Evolutionary conservation across 2,797 vertebrate genomes (phyloP), one percentile per base, ranked within the genome.

Genomic region (Catostomus latipinnis): DNA sequence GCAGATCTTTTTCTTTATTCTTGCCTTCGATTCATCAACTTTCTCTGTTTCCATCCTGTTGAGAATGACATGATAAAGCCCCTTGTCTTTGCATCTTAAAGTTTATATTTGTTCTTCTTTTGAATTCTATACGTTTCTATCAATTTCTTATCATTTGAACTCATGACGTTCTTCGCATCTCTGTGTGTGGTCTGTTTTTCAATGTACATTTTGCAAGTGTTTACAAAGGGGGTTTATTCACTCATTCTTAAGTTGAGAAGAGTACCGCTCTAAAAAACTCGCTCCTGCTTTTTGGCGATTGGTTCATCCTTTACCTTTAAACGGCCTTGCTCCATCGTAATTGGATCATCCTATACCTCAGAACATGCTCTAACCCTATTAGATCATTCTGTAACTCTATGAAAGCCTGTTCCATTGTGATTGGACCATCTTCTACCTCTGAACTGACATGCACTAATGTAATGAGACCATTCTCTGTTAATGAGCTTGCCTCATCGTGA

Each of bases 131-230:
- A 48, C 48, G 49, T 53, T n/a, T 62, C 63, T 61, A 50, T 71
- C 73, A 78, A 83, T 76, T 90, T 22, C 83, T 67, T 90, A 84
- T 88, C 14, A 80, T 85, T 87, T 86, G 5, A 77, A 68, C 70
- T 72, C 50, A 78, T 79, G 52, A 46, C 61, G 65, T 63, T 84
- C 68, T 83, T 83, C 78, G 62, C 82, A 63, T 89, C n/a, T 90
- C 77, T 71, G 16, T 90, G 89, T 87, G 82, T 71, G 88, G 85
- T 73, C 56, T 43, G 45, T 74, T 72, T 53, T 43, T 83, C 71
- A 76, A 8, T 80, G 74, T 91, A 92, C 93, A 94, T 94, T 94
- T 95, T 94, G 92, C 93, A 94, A 94, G 93, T 94, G 92, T 94
- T 94, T 93, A 75, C 86, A 90, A 93, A 92, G 93, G 91, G 91